Evolutionary conservation across 2,797 vertebrate species (phyloP).

Genomic region (Morelia viridis): DNA sequence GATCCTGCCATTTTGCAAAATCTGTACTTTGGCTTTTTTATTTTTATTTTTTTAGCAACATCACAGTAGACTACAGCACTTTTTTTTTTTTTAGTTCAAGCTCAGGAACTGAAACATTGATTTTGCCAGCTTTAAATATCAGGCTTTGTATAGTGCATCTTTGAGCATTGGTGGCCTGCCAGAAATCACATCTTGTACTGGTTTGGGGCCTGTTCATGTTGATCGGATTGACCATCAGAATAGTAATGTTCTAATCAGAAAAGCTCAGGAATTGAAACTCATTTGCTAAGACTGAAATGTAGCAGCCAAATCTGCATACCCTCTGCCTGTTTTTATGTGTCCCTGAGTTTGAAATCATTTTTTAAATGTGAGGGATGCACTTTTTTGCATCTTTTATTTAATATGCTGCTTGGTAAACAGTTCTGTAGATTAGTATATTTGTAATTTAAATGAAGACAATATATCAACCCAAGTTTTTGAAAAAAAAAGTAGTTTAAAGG

Average conservation of each 20-base stretch:
- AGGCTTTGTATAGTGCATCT: neutral
- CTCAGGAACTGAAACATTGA: neutral
- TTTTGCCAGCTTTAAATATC: accelerated
- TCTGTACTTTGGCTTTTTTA: accelerated
- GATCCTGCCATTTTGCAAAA: neutral
- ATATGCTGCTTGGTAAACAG: slow-evolving; percentile 79
- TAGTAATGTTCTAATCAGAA: slow-evolving; percentile 62
- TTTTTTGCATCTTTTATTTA: slow-evolving; percentile 79
- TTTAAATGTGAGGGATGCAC: slow-evolving; percentile 77
- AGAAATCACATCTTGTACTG: slow-evolving; percentile 36
- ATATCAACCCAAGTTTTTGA: slow-evolving; percentile 73
- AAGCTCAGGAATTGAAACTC: slow-evolving; percentile 63
- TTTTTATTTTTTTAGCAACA: accelerated
- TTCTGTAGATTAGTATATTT: slow-evolving; percentile 79
- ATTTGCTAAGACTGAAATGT: slow-evolving; percentile 63
- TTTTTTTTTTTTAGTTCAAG: neutral
- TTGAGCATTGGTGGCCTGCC: neutral
- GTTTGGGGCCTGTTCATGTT: slow-evolving; percentile 43
- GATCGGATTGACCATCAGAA: slow-evolving; percentile 33
- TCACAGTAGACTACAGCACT: neutral
- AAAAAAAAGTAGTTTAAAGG: slow-evolving; percentile 73
- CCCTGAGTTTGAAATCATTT: slow-evolving; percentile 75
- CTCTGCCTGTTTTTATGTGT: slow-evolving; percentile 67
- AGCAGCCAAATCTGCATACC: slow-evolving; percentile 60
- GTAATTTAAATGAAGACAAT: slow-evolving; percentile 83